A percentile compares a stretch with the other conserved stretches of the same genome.
Evolutionary conservation across 2,888 invertebrate genomes (phyloP).

Genomic region (Dolichomitus sp.): DNA sequence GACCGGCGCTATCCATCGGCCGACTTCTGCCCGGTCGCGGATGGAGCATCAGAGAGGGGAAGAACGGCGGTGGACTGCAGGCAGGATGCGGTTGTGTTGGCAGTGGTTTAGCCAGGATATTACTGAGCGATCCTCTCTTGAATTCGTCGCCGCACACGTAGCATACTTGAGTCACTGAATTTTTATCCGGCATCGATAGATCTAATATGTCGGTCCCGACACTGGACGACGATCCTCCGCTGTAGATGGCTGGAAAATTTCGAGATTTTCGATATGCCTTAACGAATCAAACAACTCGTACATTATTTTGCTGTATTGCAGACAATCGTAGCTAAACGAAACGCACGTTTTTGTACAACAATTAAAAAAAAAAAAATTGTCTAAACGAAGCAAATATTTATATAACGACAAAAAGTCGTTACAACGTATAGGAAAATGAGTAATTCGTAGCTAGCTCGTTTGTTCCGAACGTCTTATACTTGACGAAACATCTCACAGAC

Average conservation of each 20-base stretch:
- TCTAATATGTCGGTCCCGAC: conserved; percentile 95
- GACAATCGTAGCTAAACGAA: not conserved
- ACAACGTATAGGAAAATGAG: conserved; percentile 24
- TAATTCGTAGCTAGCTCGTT: conserved; percentile 38
- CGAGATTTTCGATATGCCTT: not conserved
- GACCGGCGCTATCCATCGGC: conserved; percentile 94
- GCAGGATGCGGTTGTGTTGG: conserved; percentile 84
- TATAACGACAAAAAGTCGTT: not conserved
- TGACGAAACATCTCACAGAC: conserved; percentile 58
- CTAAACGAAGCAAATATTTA: not conserved
- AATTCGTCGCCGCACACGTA: conserved; percentile 97
- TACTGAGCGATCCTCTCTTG: conserved; percentile 93
- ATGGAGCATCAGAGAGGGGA: conserved; percentile 91
- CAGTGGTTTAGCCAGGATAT: conserved; percentile 89
- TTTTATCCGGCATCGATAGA: conserved; percentile 97
- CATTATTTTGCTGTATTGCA: not conserved
- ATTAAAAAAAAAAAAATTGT: not conserved
- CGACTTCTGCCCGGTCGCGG: conserved; percentile 94
- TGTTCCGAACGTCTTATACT: conserved; percentile 60
- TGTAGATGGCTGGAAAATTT: conserved; percentile 80
- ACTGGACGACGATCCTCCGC: conserved; percentile 85
- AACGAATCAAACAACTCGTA: not conserved
- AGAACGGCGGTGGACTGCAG: conserved; percentile 88
- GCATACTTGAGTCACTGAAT: conserved; percentile 95
- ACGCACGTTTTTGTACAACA: not conserved